These are phyloP conservation scores for Zapus hudsonius DNA, from an alignment of 2,113 vertebrate genomes.

Conservation along the genomic window DNA sequence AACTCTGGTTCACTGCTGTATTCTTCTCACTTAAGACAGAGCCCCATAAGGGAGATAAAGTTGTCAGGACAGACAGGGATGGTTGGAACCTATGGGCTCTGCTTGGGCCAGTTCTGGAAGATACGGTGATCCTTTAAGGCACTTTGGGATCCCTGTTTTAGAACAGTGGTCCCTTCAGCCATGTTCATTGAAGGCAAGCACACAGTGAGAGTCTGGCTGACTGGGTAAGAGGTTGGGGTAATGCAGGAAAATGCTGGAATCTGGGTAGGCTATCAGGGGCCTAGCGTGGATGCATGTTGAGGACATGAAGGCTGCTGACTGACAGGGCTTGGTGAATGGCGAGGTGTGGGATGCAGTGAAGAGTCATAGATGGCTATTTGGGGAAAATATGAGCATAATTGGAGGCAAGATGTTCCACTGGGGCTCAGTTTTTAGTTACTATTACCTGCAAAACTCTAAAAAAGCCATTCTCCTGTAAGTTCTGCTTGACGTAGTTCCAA, in stretches of 20 bases:
- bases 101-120: background rate
- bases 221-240: background rate
- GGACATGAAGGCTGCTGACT: background rate
- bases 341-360: background rate
- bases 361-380: background rate
- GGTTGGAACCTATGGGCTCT: background rate
- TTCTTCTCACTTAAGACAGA: background rate
- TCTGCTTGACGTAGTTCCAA: background rate
- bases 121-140: background rate
- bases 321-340: background rate
- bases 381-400: background rate
- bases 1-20: background rate
- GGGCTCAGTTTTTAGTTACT: background rate
- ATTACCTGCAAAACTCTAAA: background rate
- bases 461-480: background rate
- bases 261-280: background rate
- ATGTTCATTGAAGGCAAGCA: background rate
- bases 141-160: background rate
- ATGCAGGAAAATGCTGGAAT: background rate
- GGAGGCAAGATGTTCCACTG: background rate
- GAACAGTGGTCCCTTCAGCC: background rate
- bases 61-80: background rate
- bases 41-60: background rate
- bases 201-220: background rate
- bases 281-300: background rate